A percentile compares a stretch with the other conserved stretches of the same genome.
phyloP scores from a whole-genome alignment of 2,888 invertebrate genomes.

The Nesidiocoris tenuis region DNA sequence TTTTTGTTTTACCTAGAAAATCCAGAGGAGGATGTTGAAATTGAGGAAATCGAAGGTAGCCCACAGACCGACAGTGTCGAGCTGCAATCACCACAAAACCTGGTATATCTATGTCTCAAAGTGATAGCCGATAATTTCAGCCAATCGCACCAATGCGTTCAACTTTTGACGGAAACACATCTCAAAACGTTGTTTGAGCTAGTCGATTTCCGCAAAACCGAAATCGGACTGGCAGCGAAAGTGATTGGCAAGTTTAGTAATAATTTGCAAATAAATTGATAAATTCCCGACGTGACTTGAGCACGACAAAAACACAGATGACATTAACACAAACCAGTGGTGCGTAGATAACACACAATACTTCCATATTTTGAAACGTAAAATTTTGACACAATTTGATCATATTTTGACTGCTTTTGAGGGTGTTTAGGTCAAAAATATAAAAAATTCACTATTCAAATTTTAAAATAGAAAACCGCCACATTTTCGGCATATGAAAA shows the following conservation, averaged over 20 bases:
- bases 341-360: too few species aligned
- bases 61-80: neutral
- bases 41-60: neutral
- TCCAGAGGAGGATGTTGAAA: neutral
- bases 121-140: constrained; percentile 5
- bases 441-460: too few species aligned
- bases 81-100: neutral
- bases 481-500: too few species aligned
- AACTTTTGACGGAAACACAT: neutral
- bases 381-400: too few species aligned
- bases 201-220: constrained; percentile 11
- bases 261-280: neutral
- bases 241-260: constrained; percentile 6
- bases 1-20: too few species aligned
- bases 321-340: neutral
- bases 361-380: too few species aligned
- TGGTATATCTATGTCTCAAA: constrained; percentile 6
- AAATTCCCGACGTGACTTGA: too few species aligned
- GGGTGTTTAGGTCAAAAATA: too few species aligned
- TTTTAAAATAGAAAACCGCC: too few species aligned
- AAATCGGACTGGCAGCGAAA: constrained; percentile 24
- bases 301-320: too few species aligned
- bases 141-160: constrained; percentile 5
- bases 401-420: too few species aligned
- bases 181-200: neutral